Conservation (phyloP, 2,888 invertebrate genomes). For the Lepidochrysops patricia region DNA sequence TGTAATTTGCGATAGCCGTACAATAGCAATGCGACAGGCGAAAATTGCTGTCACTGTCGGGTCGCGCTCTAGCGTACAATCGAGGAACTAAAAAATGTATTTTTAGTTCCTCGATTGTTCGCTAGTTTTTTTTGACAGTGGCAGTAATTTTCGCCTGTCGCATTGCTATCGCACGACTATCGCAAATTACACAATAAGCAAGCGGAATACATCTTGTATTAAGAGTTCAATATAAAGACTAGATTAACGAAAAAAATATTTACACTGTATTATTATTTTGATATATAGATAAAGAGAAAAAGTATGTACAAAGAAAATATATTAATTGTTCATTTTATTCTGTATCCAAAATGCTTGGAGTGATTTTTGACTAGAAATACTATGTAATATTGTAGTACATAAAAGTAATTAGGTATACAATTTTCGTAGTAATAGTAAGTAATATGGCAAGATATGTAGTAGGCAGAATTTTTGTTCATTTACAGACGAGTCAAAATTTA, state of each 20-base stretch:
- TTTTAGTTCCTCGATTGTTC: too few relatives aligned
- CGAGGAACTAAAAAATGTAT: too few relatives aligned
- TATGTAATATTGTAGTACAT: background rate
- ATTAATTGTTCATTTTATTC: background rate
- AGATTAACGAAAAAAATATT: background rate
- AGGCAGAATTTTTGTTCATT: background rate
- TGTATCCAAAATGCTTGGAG: background rate
- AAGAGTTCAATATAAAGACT: background rate
- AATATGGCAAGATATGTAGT: slow-evolving; percentile 7
- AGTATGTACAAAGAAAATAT: background rate
- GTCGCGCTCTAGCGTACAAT: too few relatives aligned
- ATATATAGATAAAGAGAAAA: background rate
- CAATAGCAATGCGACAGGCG: too few relatives aligned
- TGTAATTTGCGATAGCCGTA: too few relatives aligned
- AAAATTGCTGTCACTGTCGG: too few relatives aligned
- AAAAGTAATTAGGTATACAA: background rate
- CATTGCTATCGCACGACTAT: too few relatives aligned
- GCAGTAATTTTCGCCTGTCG: too few relatives aligned
- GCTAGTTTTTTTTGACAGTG: too few relatives aligned
- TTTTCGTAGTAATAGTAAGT: background rate
- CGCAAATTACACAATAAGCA: too few relatives aligned
- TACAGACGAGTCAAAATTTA: background rate
- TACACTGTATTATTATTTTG: background rate
- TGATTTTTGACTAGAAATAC: background rate
- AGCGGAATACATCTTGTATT: too few relatives aligned